phyloP scores from a whole-genome alignment of 2,113 vertebrate species.

The Labrus mixtus region DNA sequence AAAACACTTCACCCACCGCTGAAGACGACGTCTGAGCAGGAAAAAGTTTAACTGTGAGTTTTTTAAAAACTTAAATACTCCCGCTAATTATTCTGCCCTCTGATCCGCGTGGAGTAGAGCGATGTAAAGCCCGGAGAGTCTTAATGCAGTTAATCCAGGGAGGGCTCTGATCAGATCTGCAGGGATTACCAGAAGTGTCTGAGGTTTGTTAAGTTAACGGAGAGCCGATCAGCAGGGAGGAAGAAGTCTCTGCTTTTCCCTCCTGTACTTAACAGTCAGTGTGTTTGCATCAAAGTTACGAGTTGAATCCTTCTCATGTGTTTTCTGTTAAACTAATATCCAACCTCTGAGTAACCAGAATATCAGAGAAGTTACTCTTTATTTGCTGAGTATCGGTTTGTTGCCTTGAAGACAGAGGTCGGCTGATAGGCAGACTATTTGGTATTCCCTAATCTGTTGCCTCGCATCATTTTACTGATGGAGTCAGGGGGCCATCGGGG shows the following conservation, averaged over 20 bases:
- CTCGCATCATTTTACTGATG: too few relatives aligned
- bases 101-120: neutral
- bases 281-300: too few relatives aligned
- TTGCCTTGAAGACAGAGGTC: too few relatives aligned
- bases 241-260: neutral
- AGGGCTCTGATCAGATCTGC: slow-evolving; percentile 19
- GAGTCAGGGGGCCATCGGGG: too few relatives aligned
- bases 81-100: neutral
- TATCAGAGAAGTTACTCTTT: too few relatives aligned
- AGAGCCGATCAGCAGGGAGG: neutral
- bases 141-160: slow-evolving; percentile 3
- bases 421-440: too few relatives aligned
- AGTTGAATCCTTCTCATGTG: too few relatives aligned
- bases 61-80: neutral
- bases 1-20: neutral
- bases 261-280: neutral
- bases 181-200: slow-evolving; percentile 6
- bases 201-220: neutral
- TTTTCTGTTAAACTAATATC: too few relatives aligned
- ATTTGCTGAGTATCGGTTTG: too few relatives aligned
- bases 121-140: neutral
- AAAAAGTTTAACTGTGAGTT: neutral
- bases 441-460: too few relatives aligned
- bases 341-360: too few relatives aligned
- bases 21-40: neutral